Percentiles rank a stretch among this genome's conserved stretches.
Evolutionary conservation across 2,888 invertebrate genomes (phyloP).

Genomic region (Dolichomitus sp.): DNA sequence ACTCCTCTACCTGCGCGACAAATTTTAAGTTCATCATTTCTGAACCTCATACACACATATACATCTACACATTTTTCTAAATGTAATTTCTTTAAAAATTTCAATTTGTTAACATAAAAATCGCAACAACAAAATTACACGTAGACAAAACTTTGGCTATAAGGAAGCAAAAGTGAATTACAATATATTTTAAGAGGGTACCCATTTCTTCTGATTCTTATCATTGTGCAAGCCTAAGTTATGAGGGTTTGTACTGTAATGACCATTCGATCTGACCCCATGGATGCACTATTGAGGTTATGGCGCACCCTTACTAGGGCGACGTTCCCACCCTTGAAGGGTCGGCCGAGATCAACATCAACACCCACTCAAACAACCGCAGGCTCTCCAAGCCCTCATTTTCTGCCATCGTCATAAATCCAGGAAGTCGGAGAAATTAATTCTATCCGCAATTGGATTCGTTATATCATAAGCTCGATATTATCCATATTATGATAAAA

Average conservation of each 20-base stretch:
- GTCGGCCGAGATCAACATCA: constrained; percentile 43
- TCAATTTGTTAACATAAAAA: too few relatives aligned
- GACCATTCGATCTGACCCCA: constrained; percentile 24
- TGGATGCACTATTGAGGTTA: constrained; percentile 32
- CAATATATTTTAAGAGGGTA: too few relatives aligned
- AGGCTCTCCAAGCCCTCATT: constrained; percentile 21
- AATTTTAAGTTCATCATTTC: too few relatives aligned
- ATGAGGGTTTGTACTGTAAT: not conserved
- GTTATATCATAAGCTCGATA: constrained; percentile 25
- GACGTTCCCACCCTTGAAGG: constrained; percentile 36
- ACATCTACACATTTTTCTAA: too few relatives aligned
- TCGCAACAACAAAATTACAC: too few relatives aligned
- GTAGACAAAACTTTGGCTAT: too few relatives aligned
- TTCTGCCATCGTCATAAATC: constrained; percentile 19
- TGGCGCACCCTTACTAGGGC: constrained; percentile 22
- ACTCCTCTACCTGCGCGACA: too few relatives aligned
- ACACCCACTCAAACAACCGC: constrained; percentile 42
- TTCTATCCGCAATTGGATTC: constrained; percentile 35
- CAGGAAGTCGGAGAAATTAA: constrained; percentile 24
- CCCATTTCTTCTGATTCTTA: not conserved
- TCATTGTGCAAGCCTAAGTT: not conserved
- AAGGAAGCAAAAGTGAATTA: too few relatives aligned
- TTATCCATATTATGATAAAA: constrained; percentile 22
- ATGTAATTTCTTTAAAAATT: too few relatives aligned
- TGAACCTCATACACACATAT: too few relatives aligned